Evolutionary conservation across 2,797 vertebrate species (phyloP), one percentile per base, ranked within the genome.

Genomic region (Sebastes elongatus): DNA sequence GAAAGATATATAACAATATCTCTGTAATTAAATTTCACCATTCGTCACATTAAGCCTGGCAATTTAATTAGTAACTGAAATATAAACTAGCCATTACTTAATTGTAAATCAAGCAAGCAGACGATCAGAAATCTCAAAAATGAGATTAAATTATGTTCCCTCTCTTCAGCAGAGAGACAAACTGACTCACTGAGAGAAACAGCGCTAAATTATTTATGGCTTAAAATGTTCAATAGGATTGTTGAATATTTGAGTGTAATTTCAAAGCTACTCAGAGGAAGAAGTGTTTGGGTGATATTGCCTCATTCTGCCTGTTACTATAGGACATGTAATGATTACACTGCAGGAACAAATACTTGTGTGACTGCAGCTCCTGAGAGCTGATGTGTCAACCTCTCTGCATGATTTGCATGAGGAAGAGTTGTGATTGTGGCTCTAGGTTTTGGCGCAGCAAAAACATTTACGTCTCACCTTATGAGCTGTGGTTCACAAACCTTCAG

Each of bases 201-300:
- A 1, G 30, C 6, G 65, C 32, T 76, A 11, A 76, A 82, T 72
- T 42, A 74, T 82, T 38, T 23, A 74, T 20, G 57, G 14, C 14
- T 55, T 71, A 23, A 74, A 66, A 35, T 20, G 56, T 66, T 74
- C 28, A 56, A 18, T 66, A 22, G 38, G 13, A 59, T 68, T 71
- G 62, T 28, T 72, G 38, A 64, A 75, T 81, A 71, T 86, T 59
- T 76, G 25, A 75, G 56, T 23, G 46, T 33, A 30, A 69, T 84
- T 82, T 74, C 61, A 68, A 33, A 64, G 56, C 35, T 70, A 71
- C 57, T 25, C 4, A 23, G 30, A 72, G 32, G 64, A 71, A 25
- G 64, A 67, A 25, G 63, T n/a, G 27, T 77, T 27, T n/a, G 70
- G 60, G 67, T 46, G 52, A 49, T 63, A 28, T 32, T 73, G 32